phyloP scores from a whole-genome alignment of 1,140 invertebrate species.

The Camponotus floridanus region DNA sequence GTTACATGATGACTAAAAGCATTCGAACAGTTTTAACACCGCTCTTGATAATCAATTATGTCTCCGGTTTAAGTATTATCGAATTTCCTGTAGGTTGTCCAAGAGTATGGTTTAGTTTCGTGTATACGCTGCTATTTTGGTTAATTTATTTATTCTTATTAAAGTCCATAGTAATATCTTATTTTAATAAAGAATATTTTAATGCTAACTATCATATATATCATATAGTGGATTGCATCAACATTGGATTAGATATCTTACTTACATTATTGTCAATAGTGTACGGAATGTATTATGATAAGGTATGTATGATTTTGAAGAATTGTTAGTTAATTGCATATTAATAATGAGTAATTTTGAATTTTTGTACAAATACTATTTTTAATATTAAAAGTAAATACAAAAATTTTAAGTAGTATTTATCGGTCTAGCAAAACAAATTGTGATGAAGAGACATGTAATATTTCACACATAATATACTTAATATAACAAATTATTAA shows the following conservation, averaged over 20 bases:
- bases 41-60: conserved; percentile 3
- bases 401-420: too few relatives aligned
- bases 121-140: conserved; percentile 23
- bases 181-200: neutral
- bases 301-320: neutral
- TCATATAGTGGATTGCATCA: neutral
- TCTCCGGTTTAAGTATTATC: neutral
- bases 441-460: too few relatives aligned
- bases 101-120: neutral
- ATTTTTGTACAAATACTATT: too few relatives aligned
- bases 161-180: neutral
- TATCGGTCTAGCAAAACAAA: too few relatives aligned
- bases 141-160: neutral
- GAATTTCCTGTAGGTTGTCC: neutral
- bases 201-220: neutral
- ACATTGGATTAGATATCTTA: neutral
- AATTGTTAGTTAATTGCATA: neutral
- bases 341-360: too few relatives aligned
- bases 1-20: neutral
- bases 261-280: neutral
- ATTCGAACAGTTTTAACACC: neutral
- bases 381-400: too few relatives aligned
- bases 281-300: neutral
- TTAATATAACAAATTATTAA: too few relatives aligned
- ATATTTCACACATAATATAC: too few relatives aligned